Percentiles rank a stretch among this genome's conserved stretches.
Evolutionary conservation across 2,113 vertebrate species (phyloP).

Genomic region (Strigops habroptila): DNA sequence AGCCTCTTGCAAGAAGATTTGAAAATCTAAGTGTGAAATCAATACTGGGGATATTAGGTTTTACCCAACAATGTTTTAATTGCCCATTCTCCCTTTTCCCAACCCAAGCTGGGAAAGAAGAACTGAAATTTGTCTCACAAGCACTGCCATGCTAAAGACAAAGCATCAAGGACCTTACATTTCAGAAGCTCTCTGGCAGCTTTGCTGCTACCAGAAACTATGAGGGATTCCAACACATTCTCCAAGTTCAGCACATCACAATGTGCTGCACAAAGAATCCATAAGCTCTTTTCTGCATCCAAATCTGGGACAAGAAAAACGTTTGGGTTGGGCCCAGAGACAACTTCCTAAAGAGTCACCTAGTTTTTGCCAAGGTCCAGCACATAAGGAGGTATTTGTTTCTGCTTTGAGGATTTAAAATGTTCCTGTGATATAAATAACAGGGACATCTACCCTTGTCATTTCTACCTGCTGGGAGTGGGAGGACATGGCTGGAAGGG

Average conservation of each 20-base stretch:
- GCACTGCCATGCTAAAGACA: neutral
- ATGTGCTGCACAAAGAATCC: neutral
- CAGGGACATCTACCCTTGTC: fast-evolving
- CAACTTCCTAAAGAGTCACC: neutral
- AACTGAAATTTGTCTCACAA: neutral
- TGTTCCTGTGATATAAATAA: neutral
- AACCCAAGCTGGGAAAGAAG: neutral
- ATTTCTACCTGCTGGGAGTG: neutral
- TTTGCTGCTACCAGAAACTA: neutral
- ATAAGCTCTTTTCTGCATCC: neutral
- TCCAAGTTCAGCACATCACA: neutral
- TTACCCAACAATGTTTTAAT: neutral
- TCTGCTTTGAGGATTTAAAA: neutral
- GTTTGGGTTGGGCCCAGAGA: neutral
- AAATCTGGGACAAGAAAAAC: neutral
- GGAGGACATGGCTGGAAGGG: neutral
- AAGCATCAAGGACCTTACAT: neutral
- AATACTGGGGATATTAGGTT: neutral
- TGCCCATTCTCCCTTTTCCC: neutral
- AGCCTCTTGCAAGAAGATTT: neutral
- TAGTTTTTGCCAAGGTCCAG: neutral
- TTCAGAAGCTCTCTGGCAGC: neutral
- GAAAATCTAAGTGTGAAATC: neutral
- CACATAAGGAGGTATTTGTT: neutral
- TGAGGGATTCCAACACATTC: neutral